These are phyloP conservation scores for Parasteatoda tepidariorum DNA, from an alignment of 1,140 invertebrate species.

Conservation along the genomic window DNA sequence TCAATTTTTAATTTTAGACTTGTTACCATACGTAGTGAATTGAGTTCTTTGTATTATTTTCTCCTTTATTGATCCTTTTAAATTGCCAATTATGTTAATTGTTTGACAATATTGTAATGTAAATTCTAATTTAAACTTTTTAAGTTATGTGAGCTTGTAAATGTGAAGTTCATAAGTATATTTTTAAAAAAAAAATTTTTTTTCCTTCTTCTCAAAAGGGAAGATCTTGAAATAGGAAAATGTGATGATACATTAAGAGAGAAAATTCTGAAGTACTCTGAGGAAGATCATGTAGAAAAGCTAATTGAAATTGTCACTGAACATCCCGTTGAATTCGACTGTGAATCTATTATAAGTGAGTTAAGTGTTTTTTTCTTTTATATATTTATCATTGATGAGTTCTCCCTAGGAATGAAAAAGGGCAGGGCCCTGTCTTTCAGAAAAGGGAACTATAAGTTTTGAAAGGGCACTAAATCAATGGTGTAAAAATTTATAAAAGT, in stretches of 20 bases:
- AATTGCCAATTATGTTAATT: too few relatives aligned
- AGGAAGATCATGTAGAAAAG: slow-evolving; percentile 6
- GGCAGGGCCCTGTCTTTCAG: background rate
- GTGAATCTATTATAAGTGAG: slow-evolving; percentile 51
- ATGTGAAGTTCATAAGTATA: too few relatives aligned
- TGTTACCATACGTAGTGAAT: too few relatives aligned
- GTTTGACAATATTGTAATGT: too few relatives aligned
- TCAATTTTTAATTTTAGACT: too few relatives aligned
- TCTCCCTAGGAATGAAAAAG: background rate
- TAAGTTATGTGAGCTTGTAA: too few relatives aligned
- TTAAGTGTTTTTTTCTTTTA: background rate
- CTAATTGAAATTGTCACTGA: slow-evolving; percentile 11
- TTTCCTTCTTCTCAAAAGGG: slow-evolving; percentile 1
- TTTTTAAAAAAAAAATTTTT: too few relatives aligned
- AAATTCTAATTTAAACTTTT: too few relatives aligned
- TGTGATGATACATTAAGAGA: slow-evolving; percentile 20
- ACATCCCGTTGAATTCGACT: slow-evolving; percentile 31
- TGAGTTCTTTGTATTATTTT: too few relatives aligned
- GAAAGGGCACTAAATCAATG: too few relatives aligned
- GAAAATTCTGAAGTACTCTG: slow-evolving; percentile 22
- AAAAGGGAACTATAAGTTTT: background rate
- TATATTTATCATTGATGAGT: background rate
- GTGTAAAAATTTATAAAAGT: too few relatives aligned
- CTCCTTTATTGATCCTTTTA: too few relatives aligned
- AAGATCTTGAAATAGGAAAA: background rate